Evolutionary conservation across 2,797 vertebrate species (phyloP), one percentile per base, ranked within the genome.

Genomic region (Tenualosa thibaudeaui): DNA sequence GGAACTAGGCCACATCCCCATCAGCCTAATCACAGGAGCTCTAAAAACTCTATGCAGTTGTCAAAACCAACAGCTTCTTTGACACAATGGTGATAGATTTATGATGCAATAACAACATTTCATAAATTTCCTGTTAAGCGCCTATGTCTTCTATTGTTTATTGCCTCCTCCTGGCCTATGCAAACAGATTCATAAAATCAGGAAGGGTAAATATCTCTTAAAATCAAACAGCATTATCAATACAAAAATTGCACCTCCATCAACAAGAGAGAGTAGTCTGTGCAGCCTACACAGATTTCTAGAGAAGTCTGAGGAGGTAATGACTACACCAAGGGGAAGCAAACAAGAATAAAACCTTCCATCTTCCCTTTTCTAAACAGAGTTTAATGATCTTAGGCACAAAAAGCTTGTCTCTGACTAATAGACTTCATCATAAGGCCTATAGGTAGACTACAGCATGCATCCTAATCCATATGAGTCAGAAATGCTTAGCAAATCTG

Each of bases 381-480:
- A 71, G 26, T 83, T 88, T 88, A 89, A 90, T 86, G 86, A 85
- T 86, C 86, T 85, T 90, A 89, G 43, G 65, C 50, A 81, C 43
- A 84, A 86, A 86, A 85, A 60, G 24, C 83, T 83, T 86, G 87
- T 85, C 85, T 86, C 71, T 5, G 65, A 84, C 71, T 5, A 56
- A 82, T 53, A 60, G 86, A 88, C 37, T 82, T 65, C 12, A 54
- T 65, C 54, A 84, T 56, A 58, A n/a, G 37, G 51, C 71, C 19
- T 10, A 81, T 43, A 84, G 84, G 17, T 71, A 37, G 31, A 26
- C n/a, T 31, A 71, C 31, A 31, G 31, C 31, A 31, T 31, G 0
- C 12, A 37, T 40, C 65, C 83, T 83, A 56, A 84, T 87, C 54
- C 83, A 37, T 81, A 60, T 50, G 43, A 62, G 53, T 85, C 22